Evolutionary conservation across 2,797 vertebrate genomes (phyloP), one percentile per base, ranked within the genome.

Genomic region (Pseudotriccus pelzelni): DNA sequence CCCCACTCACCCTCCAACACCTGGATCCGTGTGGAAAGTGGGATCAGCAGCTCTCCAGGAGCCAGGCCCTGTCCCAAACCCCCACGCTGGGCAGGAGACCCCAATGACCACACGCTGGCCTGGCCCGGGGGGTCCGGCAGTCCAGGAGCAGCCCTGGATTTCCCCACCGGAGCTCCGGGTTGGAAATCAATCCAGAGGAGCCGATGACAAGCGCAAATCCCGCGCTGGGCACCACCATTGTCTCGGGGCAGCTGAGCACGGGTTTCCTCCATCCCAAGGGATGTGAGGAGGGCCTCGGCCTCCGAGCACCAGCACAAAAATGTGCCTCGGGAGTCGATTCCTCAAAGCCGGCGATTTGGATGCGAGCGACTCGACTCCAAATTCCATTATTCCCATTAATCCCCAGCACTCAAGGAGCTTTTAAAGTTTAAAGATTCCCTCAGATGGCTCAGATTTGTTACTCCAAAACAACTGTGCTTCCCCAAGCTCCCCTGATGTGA

Each of bases 381-480:
- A 44, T 18, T 72, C 68, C 66, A 27, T 4, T 7, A 4, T 2
- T 25, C 75, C 41, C 60, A 6, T 49, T 28, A 17, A 23, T 23
- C 68, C 52, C 67, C 23, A 12, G 8, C 53, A 3, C 30, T 73
- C 2, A 0, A 12, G 8, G 52, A 9, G 63, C 60, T 62, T 46
- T 41, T 10, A 6, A 14, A 47, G 20, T 17, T 25, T 28, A 34
- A 41, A 21, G 28, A 44, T 6, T 8, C 44, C 36, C 23, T n/a
- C 63, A 14, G n/a, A 30, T 0, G 5, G 43, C 62, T 53, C 19
- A 0, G 60, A 6, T 73, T 39, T 9, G n/a, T 4, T 25, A 8
- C 41, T 62, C 72, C 52, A 10, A 12, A 7, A 12, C 44, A 2
- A 15, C 30, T 7, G 17, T 19, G 49, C 50, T n/a, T 14, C 15